Conservation (phyloP, 2,113 vertebrate species). For the Romanogobio albipinnatus region DNA sequence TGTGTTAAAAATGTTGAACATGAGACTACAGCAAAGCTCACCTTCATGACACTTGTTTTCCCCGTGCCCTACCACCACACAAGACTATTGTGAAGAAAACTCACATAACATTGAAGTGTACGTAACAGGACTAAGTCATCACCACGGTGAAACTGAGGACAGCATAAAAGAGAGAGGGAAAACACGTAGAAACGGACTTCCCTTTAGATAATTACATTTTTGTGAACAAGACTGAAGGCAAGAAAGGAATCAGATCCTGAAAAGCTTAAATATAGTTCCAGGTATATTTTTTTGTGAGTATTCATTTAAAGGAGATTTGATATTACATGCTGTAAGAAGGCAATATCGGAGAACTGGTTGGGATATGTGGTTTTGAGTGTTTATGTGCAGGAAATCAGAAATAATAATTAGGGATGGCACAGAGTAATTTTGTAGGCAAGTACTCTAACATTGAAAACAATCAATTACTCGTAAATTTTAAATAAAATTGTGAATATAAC, state of each 20-base stretch:
- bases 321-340: background rate
- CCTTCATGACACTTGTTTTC: background rate
- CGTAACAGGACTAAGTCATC: slow-evolving; percentile 43
- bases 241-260: slow-evolving; percentile 25
- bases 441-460: background rate
- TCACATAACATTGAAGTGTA: slow-evolving; percentile 29
- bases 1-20: background rate
- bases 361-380: background rate
- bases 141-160: slow-evolving; percentile 28
- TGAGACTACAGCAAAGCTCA: background rate
- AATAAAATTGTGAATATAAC: background rate
- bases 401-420: background rate
- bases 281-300: slow-evolving; percentile 2
- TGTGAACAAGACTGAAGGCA: slow-evolving; percentile 5
- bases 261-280: background rate
- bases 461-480: background rate
- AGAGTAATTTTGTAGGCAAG: background rate
- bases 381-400: background rate
- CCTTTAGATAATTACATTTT: background rate
- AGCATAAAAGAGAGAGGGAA: background rate
- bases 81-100: slow-evolving; percentile 41
- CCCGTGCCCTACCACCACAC: slow-evolving; percentile 25
- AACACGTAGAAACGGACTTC: background rate
- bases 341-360: background rate
- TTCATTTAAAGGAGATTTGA: background rate